Percentiles rank a stretch among this genome's conserved stretches.
Conservation (phyloP, 1,140 invertebrate genomes). For the Trichoplusia ni region DNA sequence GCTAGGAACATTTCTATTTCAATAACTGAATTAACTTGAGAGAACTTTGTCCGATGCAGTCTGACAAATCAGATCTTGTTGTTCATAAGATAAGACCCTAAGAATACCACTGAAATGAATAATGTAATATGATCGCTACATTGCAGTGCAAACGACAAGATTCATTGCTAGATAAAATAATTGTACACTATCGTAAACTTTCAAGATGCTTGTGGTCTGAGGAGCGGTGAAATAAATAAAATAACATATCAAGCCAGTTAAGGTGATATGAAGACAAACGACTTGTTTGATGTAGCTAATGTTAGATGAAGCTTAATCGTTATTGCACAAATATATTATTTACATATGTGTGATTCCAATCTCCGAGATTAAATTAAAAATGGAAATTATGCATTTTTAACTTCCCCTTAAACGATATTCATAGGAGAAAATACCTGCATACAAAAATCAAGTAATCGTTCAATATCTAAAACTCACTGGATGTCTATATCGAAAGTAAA, state of each 20-base stretch:
- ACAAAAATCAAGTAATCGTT: too few species aligned
- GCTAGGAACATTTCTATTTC: slow-evolving; percentile 1
- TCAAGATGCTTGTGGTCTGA: background rate
- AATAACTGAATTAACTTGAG: background rate
- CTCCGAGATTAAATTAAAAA: too few species aligned
- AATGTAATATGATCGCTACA: slow-evolving; percentile 14
- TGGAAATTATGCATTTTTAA: too few species aligned
- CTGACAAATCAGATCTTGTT: slow-evolving; percentile 11
- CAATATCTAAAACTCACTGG: too few species aligned
- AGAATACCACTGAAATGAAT: slow-evolving; percentile 3
- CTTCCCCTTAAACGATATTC: too few species aligned
- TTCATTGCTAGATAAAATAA: background rate
- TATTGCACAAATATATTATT: too few species aligned
- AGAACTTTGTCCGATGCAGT: background rate
- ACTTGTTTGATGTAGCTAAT: too few species aligned
- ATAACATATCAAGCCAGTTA: background rate
- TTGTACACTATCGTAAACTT: background rate
- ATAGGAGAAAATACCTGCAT: too few species aligned
- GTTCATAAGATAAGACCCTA: background rate
- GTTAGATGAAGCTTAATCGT: too few species aligned
- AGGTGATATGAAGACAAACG: too few species aligned
- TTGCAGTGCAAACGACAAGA: background rate
- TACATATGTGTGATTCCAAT: too few species aligned
- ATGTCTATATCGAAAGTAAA: too few species aligned
- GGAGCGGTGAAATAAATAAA: background rate